phyloP scores from a whole-genome alignment of 2,888 invertebrate species.

The Agrochola macilenta region DNA sequence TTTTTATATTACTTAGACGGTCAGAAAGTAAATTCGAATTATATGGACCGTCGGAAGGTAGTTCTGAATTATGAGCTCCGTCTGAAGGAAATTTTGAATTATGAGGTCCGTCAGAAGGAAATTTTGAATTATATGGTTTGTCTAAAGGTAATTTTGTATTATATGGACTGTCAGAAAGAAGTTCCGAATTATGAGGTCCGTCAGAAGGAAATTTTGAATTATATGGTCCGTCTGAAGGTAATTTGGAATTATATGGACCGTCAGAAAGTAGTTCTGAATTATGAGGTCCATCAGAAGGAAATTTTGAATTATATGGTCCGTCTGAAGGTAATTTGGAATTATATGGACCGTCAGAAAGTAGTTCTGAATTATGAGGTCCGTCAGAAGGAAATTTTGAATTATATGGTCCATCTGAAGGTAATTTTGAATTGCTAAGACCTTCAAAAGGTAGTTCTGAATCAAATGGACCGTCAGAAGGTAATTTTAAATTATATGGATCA shows the following conservation, averaged over 20 bases:
- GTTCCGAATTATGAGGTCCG: not conserved
- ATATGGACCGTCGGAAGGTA: not conserved
- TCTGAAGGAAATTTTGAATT: not conserved
- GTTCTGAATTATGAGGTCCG: not conserved
- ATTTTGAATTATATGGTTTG: not conserved
- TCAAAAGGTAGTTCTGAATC: not conserved
- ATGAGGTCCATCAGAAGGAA: not conserved
- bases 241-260: not conserved
- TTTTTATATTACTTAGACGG: not conserved
- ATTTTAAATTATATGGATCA: not conserved
- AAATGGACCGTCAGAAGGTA: not conserved
- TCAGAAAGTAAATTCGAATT: not conserved
- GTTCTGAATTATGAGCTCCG: not conserved
- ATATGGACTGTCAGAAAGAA: not conserved
- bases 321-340: not conserved
- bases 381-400: not conserved
- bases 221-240: not conserved
- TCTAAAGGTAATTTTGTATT: not conserved
- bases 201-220: not conserved
- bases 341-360: not conserved
- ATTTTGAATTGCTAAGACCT: no score
- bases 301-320: not conserved
- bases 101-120: not conserved
- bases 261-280: not conserved
- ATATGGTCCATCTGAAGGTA: not conserved